phyloP scores from a whole-genome alignment of 2,888 invertebrate species.

The Leucoma salicis region DNA sequence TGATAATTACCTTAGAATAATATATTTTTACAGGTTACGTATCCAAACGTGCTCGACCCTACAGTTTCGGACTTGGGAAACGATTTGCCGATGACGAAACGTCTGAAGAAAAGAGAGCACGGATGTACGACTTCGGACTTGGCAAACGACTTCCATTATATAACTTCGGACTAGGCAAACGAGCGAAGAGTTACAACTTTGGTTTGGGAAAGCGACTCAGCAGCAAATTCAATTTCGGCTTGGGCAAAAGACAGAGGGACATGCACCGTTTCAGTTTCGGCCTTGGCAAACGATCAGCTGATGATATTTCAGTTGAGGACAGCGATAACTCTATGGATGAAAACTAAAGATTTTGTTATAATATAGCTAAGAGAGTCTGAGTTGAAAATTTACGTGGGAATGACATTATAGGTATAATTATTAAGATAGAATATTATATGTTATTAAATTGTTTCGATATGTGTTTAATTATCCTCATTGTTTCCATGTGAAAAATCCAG shows the following conservation, averaged over 20 bases:
- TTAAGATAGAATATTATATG: neutral
- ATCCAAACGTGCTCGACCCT: constrained; percentile 83
- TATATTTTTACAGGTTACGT: constrained; percentile 51
- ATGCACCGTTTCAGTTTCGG: constrained; percentile 80
- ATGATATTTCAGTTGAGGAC: constrained; percentile 49
- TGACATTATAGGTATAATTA: constrained; percentile 1
- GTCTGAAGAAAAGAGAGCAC: constrained; percentile 62
- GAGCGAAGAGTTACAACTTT: constrained; percentile 75
- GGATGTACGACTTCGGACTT: constrained; percentile 71
- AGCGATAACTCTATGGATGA: constrained; percentile 54
- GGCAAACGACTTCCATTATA: constrained; percentile 72
- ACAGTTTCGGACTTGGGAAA: constrained; percentile 87
- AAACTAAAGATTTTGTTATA: constrained; percentile 46
- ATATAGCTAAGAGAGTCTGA: constrained; percentile 23
- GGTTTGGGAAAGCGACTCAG: constrained; percentile 80
- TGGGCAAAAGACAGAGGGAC: constrained; percentile 80
- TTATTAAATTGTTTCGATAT: neutral
- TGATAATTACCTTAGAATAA: too few species aligned
- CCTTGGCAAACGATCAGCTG: constrained; percentile 77
- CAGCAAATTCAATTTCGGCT: constrained; percentile 80
- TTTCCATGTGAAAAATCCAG: constrained; percentile 64
- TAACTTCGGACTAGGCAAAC: constrained; percentile 77
- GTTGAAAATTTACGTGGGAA: constrained; percentile 44
- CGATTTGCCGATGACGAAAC: constrained; percentile 68
- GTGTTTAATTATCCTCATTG: constrained; percentile 3